Percentiles rank a stretch among this genome's conserved stretches.
These are phyloP conservation scores for Neogobius melanostomus DNA, from an alignment of 2,113 vertebrate genomes.

Conservation along the genomic window DNA sequence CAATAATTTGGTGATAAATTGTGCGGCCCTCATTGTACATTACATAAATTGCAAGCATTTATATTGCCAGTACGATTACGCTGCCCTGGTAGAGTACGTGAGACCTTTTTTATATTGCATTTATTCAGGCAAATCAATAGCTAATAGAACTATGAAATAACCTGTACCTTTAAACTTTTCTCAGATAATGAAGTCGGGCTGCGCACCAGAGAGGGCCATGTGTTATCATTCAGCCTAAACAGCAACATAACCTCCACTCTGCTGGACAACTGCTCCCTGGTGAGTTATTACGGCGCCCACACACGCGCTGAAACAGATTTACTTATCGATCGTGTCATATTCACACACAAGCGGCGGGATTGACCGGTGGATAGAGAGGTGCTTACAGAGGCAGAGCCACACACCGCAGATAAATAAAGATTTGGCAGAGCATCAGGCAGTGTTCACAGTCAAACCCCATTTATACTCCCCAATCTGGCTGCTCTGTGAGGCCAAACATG, in stretches of 20 bases:
- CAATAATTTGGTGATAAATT: too few species aligned
- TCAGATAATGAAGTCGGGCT: conserved; percentile 76
- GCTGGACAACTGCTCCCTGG: conserved; percentile 81
- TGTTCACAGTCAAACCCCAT: conserved; percentile 22
- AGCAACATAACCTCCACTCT: conserved; percentile 71
- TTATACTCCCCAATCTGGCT: conserved; percentile 26
- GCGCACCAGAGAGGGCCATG: conserved; percentile 72
- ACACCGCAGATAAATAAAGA: conserved; percentile 37
- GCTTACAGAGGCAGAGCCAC: conserved; percentile 13
- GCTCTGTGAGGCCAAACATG: conserved; percentile 47
- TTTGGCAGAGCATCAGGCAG: conserved; percentile 43
- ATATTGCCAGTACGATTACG: too few species aligned
- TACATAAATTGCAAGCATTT: too few species aligned
- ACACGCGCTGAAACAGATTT: conserved; percentile 15
- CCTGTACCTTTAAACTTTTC: conserved; percentile 14
- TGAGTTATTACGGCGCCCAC: conserved; percentile 58
- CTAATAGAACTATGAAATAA: neutral
- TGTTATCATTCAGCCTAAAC: conserved; percentile 72
- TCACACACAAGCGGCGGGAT: conserved; percentile 28
- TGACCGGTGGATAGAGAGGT: conserved; percentile 13
- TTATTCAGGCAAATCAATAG: too few species aligned
- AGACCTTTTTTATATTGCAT: too few species aligned
- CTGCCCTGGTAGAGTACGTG: too few species aligned
- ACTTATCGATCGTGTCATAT: conserved; percentile 42
- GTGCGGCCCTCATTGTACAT: too few species aligned